These are phyloP conservation scores for Furnarius figulus DNA, from an alignment of 2,113 vertebrate genomes.

Conservation along the genomic window DNA sequence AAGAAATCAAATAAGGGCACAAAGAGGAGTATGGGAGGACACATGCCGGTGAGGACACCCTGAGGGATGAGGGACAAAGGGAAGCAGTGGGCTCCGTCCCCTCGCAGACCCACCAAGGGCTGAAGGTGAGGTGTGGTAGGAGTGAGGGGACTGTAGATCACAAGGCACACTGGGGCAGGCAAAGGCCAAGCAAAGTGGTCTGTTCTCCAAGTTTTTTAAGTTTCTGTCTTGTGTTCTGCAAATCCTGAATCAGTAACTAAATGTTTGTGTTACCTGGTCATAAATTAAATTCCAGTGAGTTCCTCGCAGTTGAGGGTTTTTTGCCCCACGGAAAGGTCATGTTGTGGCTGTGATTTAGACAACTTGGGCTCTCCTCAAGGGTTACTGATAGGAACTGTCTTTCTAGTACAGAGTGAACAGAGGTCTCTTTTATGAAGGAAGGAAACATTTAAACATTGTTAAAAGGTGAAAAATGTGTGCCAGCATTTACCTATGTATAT, in stretches of 20 bases:
- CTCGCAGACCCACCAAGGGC: accelerated
- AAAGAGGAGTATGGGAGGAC: not conserved
- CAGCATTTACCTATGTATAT: not conserved
- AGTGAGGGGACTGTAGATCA: accelerated
- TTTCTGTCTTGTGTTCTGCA: not conserved
- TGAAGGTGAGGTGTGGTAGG: accelerated
- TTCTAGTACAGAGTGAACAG: not conserved
- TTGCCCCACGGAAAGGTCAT: accelerated
- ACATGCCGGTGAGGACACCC: accelerated
- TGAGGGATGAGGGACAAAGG: accelerated
- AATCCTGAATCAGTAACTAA: not conserved
- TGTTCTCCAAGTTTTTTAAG: not conserved
- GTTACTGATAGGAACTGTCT: not conserved
- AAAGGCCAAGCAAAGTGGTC: not conserved
- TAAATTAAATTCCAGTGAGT: not conserved
- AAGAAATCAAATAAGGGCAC: not conserved
- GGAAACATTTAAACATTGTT: not conserved
- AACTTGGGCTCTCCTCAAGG: not conserved
- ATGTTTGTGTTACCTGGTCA: not conserved
- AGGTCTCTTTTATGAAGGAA: not conserved
- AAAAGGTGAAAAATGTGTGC: too few species aligned
- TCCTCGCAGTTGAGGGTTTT: not conserved
- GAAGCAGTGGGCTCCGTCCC: accelerated
- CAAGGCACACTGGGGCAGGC: not conserved
- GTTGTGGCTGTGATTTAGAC: not conserved